A percentile compares a stretch with the other conserved stretches of the same genome.
These are phyloP conservation scores for Telmatherina bonti DNA, from an alignment of 2,797 vertebrate genomes.

Conservation along the genomic window DNA sequence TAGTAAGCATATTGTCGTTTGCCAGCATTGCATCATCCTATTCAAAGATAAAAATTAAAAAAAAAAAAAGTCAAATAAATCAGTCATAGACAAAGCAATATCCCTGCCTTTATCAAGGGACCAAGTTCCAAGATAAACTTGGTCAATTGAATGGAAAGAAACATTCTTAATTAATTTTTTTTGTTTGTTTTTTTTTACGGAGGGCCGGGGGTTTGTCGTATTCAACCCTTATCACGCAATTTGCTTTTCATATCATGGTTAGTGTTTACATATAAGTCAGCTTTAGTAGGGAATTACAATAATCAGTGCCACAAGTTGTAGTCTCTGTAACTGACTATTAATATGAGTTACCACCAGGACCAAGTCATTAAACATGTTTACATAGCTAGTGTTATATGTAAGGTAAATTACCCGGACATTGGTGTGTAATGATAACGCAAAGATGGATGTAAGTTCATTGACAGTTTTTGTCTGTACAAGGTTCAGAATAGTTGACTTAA, in stretches of 20 bases:
- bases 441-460: neutral
- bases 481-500: too few relatives aligned
- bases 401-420: neutral
- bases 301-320: neutral
- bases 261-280: neutral
- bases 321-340: neutral
- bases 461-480: neutral
- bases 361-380: neutral
- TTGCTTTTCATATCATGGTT: neutral
- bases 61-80: neutral
- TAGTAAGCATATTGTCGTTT: neutral
- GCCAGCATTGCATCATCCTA: slow-evolving; percentile 64
- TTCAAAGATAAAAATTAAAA: slow-evolving; percentile 20
- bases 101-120: neutral
- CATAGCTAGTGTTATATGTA: neutral
- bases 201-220: neutral
- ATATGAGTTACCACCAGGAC: neutral
- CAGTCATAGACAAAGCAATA: fast-evolving
- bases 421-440: neutral
- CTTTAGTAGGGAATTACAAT: neutral
- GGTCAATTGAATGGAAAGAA: fast-evolving
- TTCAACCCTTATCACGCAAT: neutral
- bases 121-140: neutral
- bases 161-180: neutral
- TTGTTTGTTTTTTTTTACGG: too few relatives aligned